phyloP scores from a whole-genome alignment of 1,140 invertebrate genomes.

The Megalopta genalis region DNA sequence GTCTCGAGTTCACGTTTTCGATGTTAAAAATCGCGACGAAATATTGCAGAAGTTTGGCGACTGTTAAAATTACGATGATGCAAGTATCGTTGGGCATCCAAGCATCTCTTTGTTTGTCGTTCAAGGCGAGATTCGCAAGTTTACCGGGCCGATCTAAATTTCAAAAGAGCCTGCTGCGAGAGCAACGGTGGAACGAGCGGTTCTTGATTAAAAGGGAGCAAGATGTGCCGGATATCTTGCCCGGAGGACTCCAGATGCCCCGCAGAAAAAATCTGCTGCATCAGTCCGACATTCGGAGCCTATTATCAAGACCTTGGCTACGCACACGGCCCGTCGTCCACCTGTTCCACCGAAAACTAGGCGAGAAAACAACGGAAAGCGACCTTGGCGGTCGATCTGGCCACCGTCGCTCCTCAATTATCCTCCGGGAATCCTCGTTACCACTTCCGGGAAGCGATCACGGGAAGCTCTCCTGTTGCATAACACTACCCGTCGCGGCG shows the following conservation, averaged over 20 bases:
- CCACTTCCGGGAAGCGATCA: background rate
- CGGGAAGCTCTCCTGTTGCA: background rate
- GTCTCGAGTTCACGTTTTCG: too few relatives aligned
- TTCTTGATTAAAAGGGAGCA: background rate
- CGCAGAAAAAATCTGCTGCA: background rate
- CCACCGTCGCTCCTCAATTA: constrained; percentile 40
- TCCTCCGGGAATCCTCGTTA: constrained; percentile 8
- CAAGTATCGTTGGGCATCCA: too few relatives aligned
- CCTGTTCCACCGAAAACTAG: constrained; percentile 45
- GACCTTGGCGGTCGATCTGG: constrained; percentile 42
- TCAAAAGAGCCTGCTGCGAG: background rate
- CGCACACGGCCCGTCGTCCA: constrained; percentile 35
- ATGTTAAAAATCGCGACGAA: too few relatives aligned
- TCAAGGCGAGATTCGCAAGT: too few relatives aligned
- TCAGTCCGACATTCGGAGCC: constrained; percentile 19
- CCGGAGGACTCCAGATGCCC: constrained; percentile 1
- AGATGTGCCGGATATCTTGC: constrained; percentile 10
- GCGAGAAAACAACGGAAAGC: constrained; percentile 7
- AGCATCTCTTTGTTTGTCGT: too few relatives aligned
- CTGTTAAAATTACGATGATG: too few relatives aligned
- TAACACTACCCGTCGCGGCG: background rate
- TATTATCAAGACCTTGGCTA: constrained; percentile 54
- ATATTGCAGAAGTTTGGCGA: too few relatives aligned
- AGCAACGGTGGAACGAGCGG: background rate
- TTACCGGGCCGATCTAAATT: too few relatives aligned